Evolutionary conservation across 1,140 invertebrate genomes (phyloP).

Genomic region (Zaprionus inermis): DNA sequence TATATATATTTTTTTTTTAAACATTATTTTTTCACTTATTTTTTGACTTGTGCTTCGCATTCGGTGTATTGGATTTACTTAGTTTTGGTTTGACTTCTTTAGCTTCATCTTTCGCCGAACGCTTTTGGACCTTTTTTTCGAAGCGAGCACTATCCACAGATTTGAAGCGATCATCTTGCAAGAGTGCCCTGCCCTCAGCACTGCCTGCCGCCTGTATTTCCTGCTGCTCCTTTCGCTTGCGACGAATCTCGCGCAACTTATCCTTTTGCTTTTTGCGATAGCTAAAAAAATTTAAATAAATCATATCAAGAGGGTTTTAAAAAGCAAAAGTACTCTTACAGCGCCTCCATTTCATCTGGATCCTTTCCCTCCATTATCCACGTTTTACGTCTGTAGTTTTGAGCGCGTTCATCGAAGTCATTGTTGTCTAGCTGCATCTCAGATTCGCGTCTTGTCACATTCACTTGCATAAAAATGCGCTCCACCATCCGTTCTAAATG

Average conservation of each 20-base stretch:
- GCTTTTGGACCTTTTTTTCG: constrained; percentile 54
- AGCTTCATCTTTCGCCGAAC: constrained; percentile 7
- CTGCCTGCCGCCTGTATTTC: constrained; percentile 41
- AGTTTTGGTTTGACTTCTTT: constrained; percentile 1
- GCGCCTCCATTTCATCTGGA: constrained; percentile 89
- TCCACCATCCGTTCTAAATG: constrained; percentile 80
- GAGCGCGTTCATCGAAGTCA: constrained; percentile 95
- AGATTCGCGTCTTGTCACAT: constrained; percentile 94
- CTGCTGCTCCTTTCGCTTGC: constrained; percentile 60
- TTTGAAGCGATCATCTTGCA: constrained; percentile 80
- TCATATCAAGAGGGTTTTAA: neutral
- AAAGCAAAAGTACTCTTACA: constrained; percentile 71
- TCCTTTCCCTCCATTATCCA: constrained; percentile 93
- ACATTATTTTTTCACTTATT: neutral
- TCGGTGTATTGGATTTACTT: constrained; percentile 12
- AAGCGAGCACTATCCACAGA: constrained; percentile 63
- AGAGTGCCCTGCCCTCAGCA: constrained; percentile 44
- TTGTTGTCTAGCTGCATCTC: constrained; percentile 96
- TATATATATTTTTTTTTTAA: constrained; percentile 14
- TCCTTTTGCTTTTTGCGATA: constrained; percentile 81
- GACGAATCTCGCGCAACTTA: constrained; percentile 69
- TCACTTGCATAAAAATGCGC: constrained; percentile 94
- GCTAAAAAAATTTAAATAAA: constrained; percentile 31
- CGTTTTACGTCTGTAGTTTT: constrained; percentile 94
- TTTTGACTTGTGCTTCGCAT: constrained; percentile 30